A percentile compares a stretch with the other conserved stretches of the same genome.
Conservation (phyloP, 2,888 invertebrate genomes). For the Pyrocoelia pectoralis region DNA sequence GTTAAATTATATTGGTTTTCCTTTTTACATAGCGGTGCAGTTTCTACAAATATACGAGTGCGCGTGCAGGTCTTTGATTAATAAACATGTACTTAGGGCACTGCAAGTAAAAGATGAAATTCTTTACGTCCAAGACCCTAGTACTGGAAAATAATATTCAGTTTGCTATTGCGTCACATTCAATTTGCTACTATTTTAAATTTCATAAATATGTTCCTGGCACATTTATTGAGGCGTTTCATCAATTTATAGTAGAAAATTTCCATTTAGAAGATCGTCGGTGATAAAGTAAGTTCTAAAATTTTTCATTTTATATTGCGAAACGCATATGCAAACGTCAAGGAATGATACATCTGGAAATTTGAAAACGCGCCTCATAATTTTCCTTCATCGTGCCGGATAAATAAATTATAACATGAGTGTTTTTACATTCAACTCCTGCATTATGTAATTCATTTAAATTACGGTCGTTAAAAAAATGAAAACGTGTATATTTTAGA, state of each 20-base stretch:
- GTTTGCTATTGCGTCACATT: too few species aligned
- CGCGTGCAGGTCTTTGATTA: too few species aligned
- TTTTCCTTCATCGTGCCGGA: background rate
- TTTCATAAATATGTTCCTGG: background rate
- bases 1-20: too few species aligned
- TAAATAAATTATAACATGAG: background rate
- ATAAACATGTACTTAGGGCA: too few species aligned
- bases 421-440: conserved; percentile 1
- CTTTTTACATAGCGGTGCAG: too few species aligned
- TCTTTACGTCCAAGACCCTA: too few species aligned
- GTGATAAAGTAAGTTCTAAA: conserved; percentile 1
- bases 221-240: background rate
- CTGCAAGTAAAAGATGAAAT: too few species aligned
- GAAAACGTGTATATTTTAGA: conserved; percentile 1
- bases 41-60: too few species aligned
- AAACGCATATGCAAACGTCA: background rate
- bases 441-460: conserved; percentile 8
- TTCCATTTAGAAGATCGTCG: background rate
- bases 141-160: too few species aligned
- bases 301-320: conserved; percentile 1
- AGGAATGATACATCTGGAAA: background rate
- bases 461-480: background rate
- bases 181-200: background rate
- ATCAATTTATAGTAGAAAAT: background rate
- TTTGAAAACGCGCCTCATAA: background rate